Base-by-base conservation (phyloP, 2,797 vertebrate species). In the Dipus sagitta region DNA sequence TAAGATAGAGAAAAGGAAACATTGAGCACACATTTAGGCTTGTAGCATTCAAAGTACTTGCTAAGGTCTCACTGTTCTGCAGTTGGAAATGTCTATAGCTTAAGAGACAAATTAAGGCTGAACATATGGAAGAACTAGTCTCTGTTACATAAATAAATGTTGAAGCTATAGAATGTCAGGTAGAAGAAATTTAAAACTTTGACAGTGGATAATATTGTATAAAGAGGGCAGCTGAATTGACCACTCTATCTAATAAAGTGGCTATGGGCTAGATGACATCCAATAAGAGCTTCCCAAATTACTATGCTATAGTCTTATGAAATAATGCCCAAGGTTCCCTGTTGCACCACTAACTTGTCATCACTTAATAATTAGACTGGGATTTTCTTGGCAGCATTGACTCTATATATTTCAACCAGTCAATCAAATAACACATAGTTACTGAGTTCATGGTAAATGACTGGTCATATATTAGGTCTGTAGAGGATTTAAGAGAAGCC, bases 341-440 rank as follows among this genome's bases (percentile, higher is more conserved):
- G 20, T 86, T 90, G 94, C 34, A 92, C 82, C 92, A 93, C 95
- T 88, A 82, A 90, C 74, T 88, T 95, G 71, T 95, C 93, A 88
- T 58, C 92, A 96, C 90, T 91, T 93, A 93, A 92, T 95, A 94
- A 94, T 96, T 96, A 92, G 64, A 92, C 58, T 86, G n/a, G 72
- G 77, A 95, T 60, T 88, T 90, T 94, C 94, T 94, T 95, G 91
- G 91, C 91, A 94, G 72, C 68, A 42, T 11, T 60, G 54, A 86
- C 54, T 88, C 0, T 90, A 24, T 76, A 5, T 87, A 89, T 95
- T 94, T 96, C 28, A 78, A 78, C 78, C 78, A 87, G 75, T 95
- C 93, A 90, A 94, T 94, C 85, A 76, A 93, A 84, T 67, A 97
- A 47, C 42, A 47, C 42, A 32, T 94, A 90, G 94, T 88, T 94